phyloP scores from a whole-genome alignment of 1,140 invertebrate genomes.

The Geopemphigus sp. region DNA sequence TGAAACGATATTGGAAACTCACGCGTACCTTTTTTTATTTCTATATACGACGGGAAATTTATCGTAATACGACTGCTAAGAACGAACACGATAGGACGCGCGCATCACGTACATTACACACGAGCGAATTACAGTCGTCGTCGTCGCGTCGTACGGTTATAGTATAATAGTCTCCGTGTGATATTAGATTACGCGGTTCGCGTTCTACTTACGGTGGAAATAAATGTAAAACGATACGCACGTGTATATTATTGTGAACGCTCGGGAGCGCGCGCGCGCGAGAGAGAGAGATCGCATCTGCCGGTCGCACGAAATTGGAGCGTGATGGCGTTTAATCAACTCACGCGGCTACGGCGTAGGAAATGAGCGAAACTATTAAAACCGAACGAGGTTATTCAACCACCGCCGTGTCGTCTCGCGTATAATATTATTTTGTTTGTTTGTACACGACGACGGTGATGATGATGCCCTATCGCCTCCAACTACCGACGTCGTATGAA shows the following conservation, averaged over 20 bases:
- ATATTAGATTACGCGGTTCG: too few species aligned
- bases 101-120: too few species aligned
- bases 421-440: not conserved
- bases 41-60: too few species aligned
- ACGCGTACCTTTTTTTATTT: too few species aligned
- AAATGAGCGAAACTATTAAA: conserved; percentile 36
- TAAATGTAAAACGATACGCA: not conserved
- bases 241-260: not conserved
- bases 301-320: conserved; percentile 12
- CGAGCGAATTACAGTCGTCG: too few species aligned
- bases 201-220: conserved; percentile 25
- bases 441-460: not conserved
- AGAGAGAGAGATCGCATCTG: conserved; percentile 7
- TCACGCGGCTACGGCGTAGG: too few species aligned
- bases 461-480: not conserved
- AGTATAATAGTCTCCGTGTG: too few species aligned
- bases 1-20: too few species aligned
- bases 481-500: not conserved
- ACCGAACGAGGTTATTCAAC: conserved; percentile 37
- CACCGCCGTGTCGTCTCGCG: not conserved
- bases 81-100: too few species aligned
- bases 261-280: too few species aligned
- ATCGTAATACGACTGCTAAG: too few species aligned
- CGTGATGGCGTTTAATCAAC: conserved; percentile 40
- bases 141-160: too few species aligned